Evolutionary conservation across 2,113 vertebrate species (phyloP), one percentile per base, ranked within the genome.

Genomic region (Austrofundulus limnaeus): DNA sequence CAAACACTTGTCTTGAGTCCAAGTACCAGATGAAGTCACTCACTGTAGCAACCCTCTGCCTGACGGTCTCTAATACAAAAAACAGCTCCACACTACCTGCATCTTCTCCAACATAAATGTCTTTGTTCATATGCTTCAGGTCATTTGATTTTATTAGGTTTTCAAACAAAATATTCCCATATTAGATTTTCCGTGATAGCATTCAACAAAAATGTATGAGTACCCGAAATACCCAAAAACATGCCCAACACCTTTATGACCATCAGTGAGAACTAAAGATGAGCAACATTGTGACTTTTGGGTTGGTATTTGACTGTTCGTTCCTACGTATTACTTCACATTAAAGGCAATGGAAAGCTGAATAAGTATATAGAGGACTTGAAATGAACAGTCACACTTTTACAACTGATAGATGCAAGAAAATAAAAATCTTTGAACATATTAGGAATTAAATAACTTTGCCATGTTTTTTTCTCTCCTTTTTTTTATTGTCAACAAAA

Each of bases 1-100:
- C 80, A 78, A 75, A 43, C 81, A 61, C 70, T 67, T 71, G 55
- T 48, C 49, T 31, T 42, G 70, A 43, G 37, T 55, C 54, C 56
- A 52, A 73, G 61, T n/a, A 47, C 77, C 34, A 41, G 45, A 89
- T 81, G 78, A 86, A 66, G 70, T 88, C 81, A 86, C 65, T 42
- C 11, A 61, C 31, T 34, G 66, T 47, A 60, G 52, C 64, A 75
- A 60, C 24, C 38, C 61, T 68, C 69, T 80, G 73, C 47, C 65
- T 2, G 56, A 81, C 50, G 49, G 52, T 43, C 69, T 55, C 62
- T 47, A 68, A 77, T 54, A 65, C 16, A 58, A 57, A 61, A 57
- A 48, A 51, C 31, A 61, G 37, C 53, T 42, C 43, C 25, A 65
- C 51, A 64, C 61, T 52, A 64, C 65, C 46, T 34, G 50, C 64